Evolutionary conservation across 1,140 invertebrate species (phyloP).

Genomic region (Drosophila navojoa): DNA sequence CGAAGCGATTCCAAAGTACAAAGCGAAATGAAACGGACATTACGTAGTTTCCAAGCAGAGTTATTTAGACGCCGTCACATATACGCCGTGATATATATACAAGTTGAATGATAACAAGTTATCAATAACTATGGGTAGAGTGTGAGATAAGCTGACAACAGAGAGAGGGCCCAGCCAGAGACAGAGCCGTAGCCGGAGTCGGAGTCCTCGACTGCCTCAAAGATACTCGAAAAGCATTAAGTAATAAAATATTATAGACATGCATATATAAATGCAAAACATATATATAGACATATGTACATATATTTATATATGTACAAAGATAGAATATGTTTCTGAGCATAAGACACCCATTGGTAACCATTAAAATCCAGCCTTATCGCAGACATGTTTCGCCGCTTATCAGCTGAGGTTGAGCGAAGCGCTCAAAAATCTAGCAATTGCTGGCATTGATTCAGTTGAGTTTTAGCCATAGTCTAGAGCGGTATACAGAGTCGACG

Average conservation of each 20-base stretch:
- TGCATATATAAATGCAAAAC: neutral
- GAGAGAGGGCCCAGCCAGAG: neutral
- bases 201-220: conserved; percentile 13
- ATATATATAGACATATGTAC: conserved; percentile 11
- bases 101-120: conserved; percentile 67
- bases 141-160: neutral
- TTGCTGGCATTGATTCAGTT: conserved; percentile 37
- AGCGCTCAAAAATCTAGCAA: conserved; percentile 1
- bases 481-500: conserved; percentile 9
- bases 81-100: conserved; percentile 35
- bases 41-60: conserved; percentile 75
- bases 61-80: conserved; percentile 65
- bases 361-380: conserved; percentile 54
- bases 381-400: conserved; percentile 22
- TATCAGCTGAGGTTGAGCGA: conserved; percentile 43
- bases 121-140: conserved; percentile 22
- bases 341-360: conserved; percentile 12
- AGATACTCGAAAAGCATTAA: conserved; percentile 44
- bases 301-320: neutral
- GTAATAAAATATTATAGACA: neutral
- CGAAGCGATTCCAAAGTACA: conserved; percentile 55
- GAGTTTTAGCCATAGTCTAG: conserved; percentile 43
- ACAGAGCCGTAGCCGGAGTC: neutral
- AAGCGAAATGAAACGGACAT: conserved; percentile 28
- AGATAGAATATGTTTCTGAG: neutral